phyloP scores from a whole-genome alignment of 2,888 invertebrate genomes.

The Troides aeacus region DNA sequence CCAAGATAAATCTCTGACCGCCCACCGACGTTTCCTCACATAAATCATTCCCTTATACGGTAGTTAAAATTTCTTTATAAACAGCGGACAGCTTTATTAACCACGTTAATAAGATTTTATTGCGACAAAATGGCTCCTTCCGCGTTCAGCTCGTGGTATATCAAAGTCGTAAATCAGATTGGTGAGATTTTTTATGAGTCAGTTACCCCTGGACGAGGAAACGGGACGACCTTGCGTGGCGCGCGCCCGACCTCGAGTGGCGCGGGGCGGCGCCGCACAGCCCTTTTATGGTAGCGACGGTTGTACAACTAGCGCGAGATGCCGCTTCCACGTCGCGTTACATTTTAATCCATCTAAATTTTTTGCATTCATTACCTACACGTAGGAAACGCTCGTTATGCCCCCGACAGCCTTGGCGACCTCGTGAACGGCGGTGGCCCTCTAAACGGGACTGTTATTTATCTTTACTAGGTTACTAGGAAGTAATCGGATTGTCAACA shows the following conservation, averaged over 20 bases:
- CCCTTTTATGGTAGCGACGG: conserved; percentile 50
- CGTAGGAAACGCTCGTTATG: conserved; percentile 37
- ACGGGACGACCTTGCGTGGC: conserved; percentile 46
- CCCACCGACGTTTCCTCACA: neutral
- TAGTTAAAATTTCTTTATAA: conserved; percentile 11
- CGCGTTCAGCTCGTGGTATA: conserved; percentile 48
- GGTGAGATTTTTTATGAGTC: conserved; percentile 66
- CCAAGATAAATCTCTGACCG: conserved; percentile 3
- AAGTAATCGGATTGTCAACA: conserved; percentile 21
- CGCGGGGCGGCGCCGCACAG: conserved; percentile 48
- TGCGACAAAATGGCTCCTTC: conserved; percentile 45
- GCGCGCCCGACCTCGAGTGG: conserved; percentile 47
- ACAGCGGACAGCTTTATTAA: conserved; percentile 19
- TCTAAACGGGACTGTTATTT: conserved; percentile 13
- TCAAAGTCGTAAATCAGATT: conserved; percentile 58
- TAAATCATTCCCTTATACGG: conserved; percentile 9
- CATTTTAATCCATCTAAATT: conserved; percentile 53
- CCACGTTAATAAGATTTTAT: conserved; percentile 37
- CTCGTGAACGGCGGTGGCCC: conserved; percentile 1
- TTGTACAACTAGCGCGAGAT: conserved; percentile 30
- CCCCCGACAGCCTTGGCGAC: conserved; percentile 15
- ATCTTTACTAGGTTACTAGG: conserved; percentile 20
- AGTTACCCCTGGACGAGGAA: conserved; percentile 56
- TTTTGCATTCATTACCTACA: conserved; percentile 40
- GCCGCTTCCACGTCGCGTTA: conserved; percentile 35